Conservation (phyloP, 2,888 invertebrate genomes). For the Thereva nobilitata region DNA sequence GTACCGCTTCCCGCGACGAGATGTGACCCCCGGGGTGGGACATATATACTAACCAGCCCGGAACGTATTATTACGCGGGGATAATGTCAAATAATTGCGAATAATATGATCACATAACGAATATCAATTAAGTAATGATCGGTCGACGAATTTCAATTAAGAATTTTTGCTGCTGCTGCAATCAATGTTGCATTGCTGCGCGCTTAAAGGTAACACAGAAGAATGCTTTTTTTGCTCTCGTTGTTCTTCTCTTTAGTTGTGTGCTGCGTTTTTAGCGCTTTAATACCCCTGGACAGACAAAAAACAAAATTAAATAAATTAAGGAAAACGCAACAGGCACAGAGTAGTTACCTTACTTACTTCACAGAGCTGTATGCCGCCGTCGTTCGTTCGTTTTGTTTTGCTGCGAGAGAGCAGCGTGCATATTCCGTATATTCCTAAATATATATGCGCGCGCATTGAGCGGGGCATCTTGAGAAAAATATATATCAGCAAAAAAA, state of each 20-base stretch:
- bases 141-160: conserved; percentile 21
- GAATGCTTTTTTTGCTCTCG: background rate
- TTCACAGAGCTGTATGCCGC: no score
- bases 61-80: conserved; percentile 5
- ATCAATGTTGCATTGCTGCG: background rate
- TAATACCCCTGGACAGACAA: no score
- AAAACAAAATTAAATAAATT: no score
- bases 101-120: conserved; percentile 20
- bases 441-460: no score
- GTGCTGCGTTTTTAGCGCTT: no score
- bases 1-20: no score
- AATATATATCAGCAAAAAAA: background rate
- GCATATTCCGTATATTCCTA: no score
- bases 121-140: conserved; percentile 20
- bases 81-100: conserved; percentile 23
- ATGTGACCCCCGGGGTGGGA: no score
- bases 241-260: background rate
- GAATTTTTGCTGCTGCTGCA: conserved; percentile 6
- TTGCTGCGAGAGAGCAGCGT: no score
- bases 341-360: no score
- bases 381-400: no score
- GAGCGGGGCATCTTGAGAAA: background rate
- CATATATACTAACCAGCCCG: background rate
- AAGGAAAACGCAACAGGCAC: no score
- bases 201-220: background rate